Percentiles rank a stretch among this genome's conserved stretches.
These are phyloP conservation scores for Neostethus bicornis DNA, from an alignment of 2,797 vertebrate genomes.

Conservation along the genomic window DNA sequence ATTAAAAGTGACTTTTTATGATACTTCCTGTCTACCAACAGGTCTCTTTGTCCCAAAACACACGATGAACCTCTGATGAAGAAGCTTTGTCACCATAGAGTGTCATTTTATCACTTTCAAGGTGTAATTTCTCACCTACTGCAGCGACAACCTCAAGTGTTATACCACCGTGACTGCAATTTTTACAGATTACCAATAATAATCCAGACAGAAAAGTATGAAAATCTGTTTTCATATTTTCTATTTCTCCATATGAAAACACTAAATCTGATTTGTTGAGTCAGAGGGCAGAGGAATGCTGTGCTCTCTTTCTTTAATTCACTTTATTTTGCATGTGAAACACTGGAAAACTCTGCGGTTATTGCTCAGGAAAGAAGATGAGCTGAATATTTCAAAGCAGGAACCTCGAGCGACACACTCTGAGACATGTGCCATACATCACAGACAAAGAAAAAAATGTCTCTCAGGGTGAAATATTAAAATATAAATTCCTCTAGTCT, in stretches of 20 bases:
- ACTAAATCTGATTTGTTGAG: constrained; percentile 8
- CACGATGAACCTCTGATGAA: constrained; percentile 11
- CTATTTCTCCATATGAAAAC: constrained; percentile 13
- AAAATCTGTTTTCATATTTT: constrained; percentile 16
- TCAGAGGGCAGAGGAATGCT: constrained; percentile 11
- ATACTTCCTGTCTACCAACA: not conserved
- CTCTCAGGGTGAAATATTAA: too few relatives aligned
- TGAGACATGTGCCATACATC: constrained; percentile 12
- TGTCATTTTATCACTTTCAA: constrained; percentile 31
- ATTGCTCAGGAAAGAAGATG: constrained; percentile 26
- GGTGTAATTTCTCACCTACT: constrained; percentile 36
- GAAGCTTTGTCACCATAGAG: constrained; percentile 18
- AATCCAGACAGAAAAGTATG: constrained; percentile 8
- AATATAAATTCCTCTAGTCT: too few relatives aligned
- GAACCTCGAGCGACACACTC: constrained; percentile 18
- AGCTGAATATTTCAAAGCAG: constrained; percentile 29
- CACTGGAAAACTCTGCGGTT: constrained; percentile 2
- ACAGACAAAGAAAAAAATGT: too few relatives aligned
- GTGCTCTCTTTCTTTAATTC: constrained; percentile 2
- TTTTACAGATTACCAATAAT: constrained; percentile 26
- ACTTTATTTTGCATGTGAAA: not conserved
- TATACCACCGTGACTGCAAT: constrained; percentile 27
- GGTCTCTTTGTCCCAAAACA: constrained; percentile 24
- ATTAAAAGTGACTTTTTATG: not conserved
- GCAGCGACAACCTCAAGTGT: constrained; percentile 37